phyloP scores from a whole-genome alignment of 2,113 vertebrate genomes.

The Cyanoramphus novaezelandiae region DNA sequence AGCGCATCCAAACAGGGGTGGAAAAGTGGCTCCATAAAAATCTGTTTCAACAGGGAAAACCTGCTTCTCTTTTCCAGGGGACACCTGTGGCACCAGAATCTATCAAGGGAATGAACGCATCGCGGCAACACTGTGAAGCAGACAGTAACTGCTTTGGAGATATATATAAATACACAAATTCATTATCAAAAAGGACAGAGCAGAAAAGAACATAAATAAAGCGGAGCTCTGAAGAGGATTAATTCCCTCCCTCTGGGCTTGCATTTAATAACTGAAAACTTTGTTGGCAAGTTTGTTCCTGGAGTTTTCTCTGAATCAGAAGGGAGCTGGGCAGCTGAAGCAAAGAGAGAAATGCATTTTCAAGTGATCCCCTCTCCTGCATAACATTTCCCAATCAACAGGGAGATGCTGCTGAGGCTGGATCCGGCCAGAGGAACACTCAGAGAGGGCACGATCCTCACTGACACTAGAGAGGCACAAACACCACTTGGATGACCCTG shows the following conservation, averaged over 20 bases:
- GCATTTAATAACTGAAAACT: not conserved
- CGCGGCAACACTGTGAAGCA: not conserved
- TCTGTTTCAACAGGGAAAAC: not conserved
- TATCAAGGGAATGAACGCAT: not conserved
- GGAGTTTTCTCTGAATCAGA: not conserved
- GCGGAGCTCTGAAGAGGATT: not conserved
- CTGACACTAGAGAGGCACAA: not conserved
- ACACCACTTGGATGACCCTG: not conserved
- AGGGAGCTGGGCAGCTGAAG: not conserved
- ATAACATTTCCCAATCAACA: rapidly evolving
- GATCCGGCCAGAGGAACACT: not conserved
- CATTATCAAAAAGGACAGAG: not conserved
- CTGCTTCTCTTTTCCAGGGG: not conserved
- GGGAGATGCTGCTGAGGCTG: not conserved
- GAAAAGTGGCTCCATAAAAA: not conserved
- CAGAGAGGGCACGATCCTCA: not conserved
- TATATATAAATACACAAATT: not conserved
- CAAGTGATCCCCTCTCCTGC: not conserved
- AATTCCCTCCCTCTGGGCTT: not conserved
- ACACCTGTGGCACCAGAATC: not conserved
- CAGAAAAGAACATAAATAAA: not conserved
- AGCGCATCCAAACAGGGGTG: not conserved
- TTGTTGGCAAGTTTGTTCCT: no score
- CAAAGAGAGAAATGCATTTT: not conserved
- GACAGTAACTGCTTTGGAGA: not conserved